Conservation (phyloP, 2,888 invertebrate species). For the Nebria salina region DNA sequence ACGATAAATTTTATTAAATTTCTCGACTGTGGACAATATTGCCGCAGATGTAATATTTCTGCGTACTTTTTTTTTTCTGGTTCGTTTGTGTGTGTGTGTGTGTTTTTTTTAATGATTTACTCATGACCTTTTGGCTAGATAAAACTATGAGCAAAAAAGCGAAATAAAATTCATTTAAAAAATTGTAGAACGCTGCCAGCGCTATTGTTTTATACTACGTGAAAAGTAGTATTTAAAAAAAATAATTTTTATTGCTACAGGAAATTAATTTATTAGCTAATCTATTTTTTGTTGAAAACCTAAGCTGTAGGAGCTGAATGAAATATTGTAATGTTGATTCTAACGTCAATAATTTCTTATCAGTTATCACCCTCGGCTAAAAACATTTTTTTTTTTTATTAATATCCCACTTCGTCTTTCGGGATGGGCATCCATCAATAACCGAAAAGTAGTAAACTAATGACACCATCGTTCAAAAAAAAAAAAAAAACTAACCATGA, state of each 20-base stretch:
- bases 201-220: background rate
- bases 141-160: background rate
- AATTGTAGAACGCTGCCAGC: background rate
- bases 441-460: background rate
- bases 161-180: background rate
- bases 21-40: constrained; percentile 37
- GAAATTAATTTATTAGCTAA: background rate
- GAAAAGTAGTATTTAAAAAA: background rate
- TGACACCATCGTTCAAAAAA: background rate
- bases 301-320: too few species aligned
- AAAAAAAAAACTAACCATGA: background rate
- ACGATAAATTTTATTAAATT: constrained; percentile 44
- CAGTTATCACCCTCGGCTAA: background rate
- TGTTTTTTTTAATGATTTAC: background rate
- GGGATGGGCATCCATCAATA: background rate
- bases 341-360: background rate
- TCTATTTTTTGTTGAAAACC: too few species aligned
- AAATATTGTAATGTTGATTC: too few species aligned
- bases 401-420: background rate
- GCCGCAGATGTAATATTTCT: constrained; percentile 42
- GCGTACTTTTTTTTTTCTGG: constrained; percentile 9
- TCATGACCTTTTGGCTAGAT: background rate
- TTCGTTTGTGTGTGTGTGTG: background rate
- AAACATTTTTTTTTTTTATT: background rate
- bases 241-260: background rate